Base-by-base conservation (phyloP, 1,140 invertebrate genomes). In the Zaprionus africanus region DNA sequence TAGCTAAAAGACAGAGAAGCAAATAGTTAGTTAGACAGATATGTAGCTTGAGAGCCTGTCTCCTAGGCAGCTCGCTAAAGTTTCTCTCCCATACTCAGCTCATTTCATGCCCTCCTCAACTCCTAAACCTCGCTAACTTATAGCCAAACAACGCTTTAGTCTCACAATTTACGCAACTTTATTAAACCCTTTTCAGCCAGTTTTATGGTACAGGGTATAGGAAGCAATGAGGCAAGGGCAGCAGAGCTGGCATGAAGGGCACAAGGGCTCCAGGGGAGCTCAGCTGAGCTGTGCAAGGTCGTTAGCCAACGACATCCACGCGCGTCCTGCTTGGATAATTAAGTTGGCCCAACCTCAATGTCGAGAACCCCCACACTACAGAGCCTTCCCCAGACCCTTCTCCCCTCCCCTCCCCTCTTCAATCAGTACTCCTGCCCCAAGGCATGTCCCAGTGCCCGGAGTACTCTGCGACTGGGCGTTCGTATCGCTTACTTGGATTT, bases 271-370 rank as follows among this genome's bases (percentile, higher is more conserved):
- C 11, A 9, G 3, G 43, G 28, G 24, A 19, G n/a, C 38, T 24
- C 36, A 19, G 36, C 54, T 49, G 62, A 54, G 15, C 31, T 46
- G 68, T 51, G 46, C 46, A 77, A 71, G 63, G 58, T 72, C 62
- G 56, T 75, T 70, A 75, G 59, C 72, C 70, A 56, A 36, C 70
- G 59, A 63, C 62, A 51, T 49, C 75, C 68, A 72, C 62, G 68
- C 61, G 57, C 68, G 22, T 65, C 62, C 75, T 62, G 38, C 46
- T 57, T 57, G 59, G 69, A 76, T 76, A 76, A 76, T 76, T 76
- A 76, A 76, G 67, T 60, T 76, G 60, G 38, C 53, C 38, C 67
- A 69, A 53, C 28, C 72, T 70, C 72, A 70, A 70, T 31, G 56
- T 34, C 31, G 31, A 3, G 2, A 9, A 11, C 9, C 9, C 31